Conservation (phyloP, 2,797 vertebrate genomes). For the Sebastes matsubarae region DNA sequence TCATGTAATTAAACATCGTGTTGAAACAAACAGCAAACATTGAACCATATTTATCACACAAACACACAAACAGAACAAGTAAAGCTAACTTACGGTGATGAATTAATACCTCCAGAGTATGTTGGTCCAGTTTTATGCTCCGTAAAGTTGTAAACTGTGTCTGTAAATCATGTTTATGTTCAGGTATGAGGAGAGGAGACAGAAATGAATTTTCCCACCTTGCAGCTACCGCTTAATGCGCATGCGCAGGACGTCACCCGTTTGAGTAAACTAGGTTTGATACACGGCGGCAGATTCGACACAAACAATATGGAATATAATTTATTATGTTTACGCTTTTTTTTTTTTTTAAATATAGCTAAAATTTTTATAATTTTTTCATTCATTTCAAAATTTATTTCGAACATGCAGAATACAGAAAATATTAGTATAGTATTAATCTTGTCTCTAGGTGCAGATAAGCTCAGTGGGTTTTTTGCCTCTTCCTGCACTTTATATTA, state of each 20-base stretch:
- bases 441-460: too few species aligned
- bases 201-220: slow-evolving; percentile 70
- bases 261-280: background rate
- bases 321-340: too few species aligned
- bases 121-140: background rate
- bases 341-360: background rate
- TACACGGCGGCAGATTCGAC: slow-evolving; percentile 50
- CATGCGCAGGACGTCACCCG: slow-evolving; percentile 48
- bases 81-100: slow-evolving; percentile 31
- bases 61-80: background rate
- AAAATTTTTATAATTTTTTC: background rate
- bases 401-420: too few species aligned
- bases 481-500: too few species aligned
- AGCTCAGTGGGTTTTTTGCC: too few species aligned
- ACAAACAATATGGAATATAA: fast-evolving
- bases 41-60: background rate
- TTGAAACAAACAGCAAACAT: background rate
- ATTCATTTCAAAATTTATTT: too few species aligned
- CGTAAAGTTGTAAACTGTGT: background rate
- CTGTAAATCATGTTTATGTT: slow-evolving; percentile 39
- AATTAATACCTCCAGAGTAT: fast-evolving
- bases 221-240: background rate
- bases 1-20: background rate
- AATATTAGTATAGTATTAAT: too few species aligned
- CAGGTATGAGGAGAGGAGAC: background rate